Percentiles rank a stretch among this genome's conserved stretches.
Conservation (phyloP, 2,113 vertebrate genomes). For the Passer domesticus region DNA sequence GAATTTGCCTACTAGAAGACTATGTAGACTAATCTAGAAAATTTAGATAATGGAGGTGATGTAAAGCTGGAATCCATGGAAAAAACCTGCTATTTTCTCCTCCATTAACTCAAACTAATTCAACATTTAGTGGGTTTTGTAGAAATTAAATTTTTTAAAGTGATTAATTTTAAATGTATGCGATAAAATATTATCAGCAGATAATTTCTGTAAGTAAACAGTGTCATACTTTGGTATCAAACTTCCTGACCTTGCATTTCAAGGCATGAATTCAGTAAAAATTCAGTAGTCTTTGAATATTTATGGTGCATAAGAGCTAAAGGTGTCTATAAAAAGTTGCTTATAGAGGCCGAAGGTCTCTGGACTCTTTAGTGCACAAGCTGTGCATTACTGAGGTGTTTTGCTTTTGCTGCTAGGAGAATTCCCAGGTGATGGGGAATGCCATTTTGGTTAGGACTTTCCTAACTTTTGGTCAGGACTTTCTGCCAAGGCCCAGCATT, state of each 20-base stretch:
- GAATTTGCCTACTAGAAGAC: not conserved
- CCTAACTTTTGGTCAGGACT: not conserved
- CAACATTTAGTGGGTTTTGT: not conserved
- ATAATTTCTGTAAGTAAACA: not conserved
- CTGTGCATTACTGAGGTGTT: not conserved
- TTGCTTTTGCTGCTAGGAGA: not conserved
- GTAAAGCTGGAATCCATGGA: not conserved
- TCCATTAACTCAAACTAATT: not conserved
- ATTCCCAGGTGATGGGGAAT: not conserved
- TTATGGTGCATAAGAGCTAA: not conserved
- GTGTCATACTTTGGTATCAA: not conserved
- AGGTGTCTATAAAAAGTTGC: not conserved
- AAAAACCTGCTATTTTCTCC: not conserved
- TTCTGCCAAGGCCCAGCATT: not conserved
- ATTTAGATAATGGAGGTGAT: not conserved
- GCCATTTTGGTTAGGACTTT: not conserved
- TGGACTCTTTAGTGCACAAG: not conserved
- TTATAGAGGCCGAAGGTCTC: not conserved
- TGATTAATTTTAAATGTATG: not conserved
- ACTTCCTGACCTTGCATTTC: not conserved
- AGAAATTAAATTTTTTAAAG: not conserved
- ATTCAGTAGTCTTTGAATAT: not conserved
- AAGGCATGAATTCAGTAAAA: not conserved
- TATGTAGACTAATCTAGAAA: not conserved
- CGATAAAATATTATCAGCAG: not conserved